Evolutionary conservation across 2,797 vertebrate species (phyloP).

Genomic region (Tapera naevia): DNA sequence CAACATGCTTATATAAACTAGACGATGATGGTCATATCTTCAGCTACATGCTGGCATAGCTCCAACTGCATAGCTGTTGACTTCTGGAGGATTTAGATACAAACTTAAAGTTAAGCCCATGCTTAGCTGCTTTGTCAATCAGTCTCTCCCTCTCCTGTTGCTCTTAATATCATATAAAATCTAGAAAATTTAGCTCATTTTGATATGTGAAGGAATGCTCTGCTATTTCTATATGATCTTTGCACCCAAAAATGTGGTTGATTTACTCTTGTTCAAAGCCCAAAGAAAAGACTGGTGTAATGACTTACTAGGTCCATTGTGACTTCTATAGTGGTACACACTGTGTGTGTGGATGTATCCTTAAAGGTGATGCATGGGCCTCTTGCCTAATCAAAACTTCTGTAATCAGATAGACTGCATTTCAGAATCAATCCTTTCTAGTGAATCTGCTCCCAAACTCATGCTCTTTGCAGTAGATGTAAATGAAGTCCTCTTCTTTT

Average conservation of each 20-base stretch:
- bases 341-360: background rate
- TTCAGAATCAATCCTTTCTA: background rate
- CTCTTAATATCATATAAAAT: background rate
- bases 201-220: background rate
- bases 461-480: background rate
- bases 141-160: background rate
- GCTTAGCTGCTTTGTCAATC: background rate
- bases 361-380: background rate
- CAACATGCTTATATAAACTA: background rate
- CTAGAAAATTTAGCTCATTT: background rate
- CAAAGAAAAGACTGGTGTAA: background rate
- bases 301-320: background rate
- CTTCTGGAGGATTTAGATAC: background rate
- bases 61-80: constrained; percentile 4
- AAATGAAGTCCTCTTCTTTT: background rate
- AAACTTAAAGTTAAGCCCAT: constrained; percentile 23
- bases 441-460: background rate
- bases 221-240: background rate
- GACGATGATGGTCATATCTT: background rate
- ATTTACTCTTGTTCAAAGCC: background rate
- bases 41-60: background rate
- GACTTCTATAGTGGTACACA: background rate
- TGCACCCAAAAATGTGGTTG: background rate
- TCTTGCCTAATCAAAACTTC: background rate
- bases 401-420: background rate